Evolutionary conservation across 2,888 invertebrate species (phyloP).

Genomic region (Onthophagus sagittarius): DNA sequence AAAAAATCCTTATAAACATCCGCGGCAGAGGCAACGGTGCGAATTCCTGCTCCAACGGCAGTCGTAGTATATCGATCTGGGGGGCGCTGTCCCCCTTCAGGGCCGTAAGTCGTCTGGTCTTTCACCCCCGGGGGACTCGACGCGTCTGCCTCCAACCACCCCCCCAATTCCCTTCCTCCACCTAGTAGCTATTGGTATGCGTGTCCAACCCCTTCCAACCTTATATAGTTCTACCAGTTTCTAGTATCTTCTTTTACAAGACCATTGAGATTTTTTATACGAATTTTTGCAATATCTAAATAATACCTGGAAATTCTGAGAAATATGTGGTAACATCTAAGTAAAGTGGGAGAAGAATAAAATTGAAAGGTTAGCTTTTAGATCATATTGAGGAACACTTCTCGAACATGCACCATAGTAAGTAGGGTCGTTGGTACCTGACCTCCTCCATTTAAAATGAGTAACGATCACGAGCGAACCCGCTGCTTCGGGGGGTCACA

Average conservation of each 20-base stretch:
- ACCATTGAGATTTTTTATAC: neutral
- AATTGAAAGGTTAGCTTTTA: neutral
- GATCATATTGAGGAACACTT: neutral
- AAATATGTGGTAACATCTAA: neutral
- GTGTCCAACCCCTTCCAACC: slow-evolving; percentile 1
- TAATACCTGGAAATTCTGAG: too few relatives aligned
- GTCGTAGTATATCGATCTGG: neutral
- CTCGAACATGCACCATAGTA: neutral
- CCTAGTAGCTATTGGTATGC: slow-evolving; percentile 6
- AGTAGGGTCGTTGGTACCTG: neutral
- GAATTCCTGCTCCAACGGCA: neutral
- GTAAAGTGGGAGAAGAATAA: neutral
- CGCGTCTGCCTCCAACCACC: neutral
- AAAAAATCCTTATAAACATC: neutral
- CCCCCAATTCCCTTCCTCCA: neutral
- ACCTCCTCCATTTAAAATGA: slow-evolving; percentile 12
- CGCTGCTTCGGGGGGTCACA: neutral
- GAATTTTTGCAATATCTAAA: too few relatives aligned
- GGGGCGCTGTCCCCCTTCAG: neutral
- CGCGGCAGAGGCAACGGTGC: neutral
- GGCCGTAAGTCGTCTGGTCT: slow-evolving; percentile 5
- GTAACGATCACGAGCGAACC: slow-evolving; percentile 5
- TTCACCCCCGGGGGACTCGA: slow-evolving; percentile 8
- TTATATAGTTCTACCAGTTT: neutral
- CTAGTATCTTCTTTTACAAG: neutral